Evolutionary conservation across 2,888 invertebrate species (phyloP).

Genomic region (Crossocerus cetratus): DNA sequence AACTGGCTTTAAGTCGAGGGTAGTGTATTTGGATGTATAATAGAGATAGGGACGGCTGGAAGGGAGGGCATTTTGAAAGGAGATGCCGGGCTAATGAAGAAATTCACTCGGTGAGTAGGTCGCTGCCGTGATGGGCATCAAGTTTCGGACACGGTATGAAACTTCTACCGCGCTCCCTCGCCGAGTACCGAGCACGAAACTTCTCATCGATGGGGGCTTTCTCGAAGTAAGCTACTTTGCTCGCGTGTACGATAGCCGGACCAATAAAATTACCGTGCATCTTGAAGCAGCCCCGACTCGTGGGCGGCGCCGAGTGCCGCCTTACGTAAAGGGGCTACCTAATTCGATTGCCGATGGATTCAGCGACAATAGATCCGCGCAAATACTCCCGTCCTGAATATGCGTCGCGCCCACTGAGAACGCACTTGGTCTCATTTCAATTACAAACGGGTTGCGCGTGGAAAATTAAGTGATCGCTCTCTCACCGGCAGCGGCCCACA

Average conservation of each 20-base stretch:
- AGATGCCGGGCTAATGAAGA: no score
- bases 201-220: slow-evolving; percentile 28
- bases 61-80: no score
- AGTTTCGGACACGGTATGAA: not conserved
- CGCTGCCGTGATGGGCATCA: slow-evolving; percentile 5
- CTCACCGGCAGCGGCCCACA: slow-evolving; percentile 24
- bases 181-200: slow-evolving; percentile 12
- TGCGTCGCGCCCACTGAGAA: not conserved
- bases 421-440: no score
- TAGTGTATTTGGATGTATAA: no score
- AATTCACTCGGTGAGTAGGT: no score
- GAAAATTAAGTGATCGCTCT: slow-evolving; percentile 22
- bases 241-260: slow-evolving; percentile 20
- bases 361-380: not conserved
- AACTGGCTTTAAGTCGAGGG: no score
- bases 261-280: slow-evolving; percentile 24
- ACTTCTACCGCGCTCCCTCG: not conserved
- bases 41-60: not conserved
- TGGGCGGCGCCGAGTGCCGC: no score
- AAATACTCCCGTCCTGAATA: not conserved
- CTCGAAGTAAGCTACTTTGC: slow-evolving; percentile 23
- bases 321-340: no score
- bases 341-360: not conserved
- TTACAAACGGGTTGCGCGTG: slow-evolving; percentile 10
- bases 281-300: slow-evolving; percentile 9